Conservation (phyloP, 2,797 vertebrate species). For the Sibirionetta formosa region DNA sequence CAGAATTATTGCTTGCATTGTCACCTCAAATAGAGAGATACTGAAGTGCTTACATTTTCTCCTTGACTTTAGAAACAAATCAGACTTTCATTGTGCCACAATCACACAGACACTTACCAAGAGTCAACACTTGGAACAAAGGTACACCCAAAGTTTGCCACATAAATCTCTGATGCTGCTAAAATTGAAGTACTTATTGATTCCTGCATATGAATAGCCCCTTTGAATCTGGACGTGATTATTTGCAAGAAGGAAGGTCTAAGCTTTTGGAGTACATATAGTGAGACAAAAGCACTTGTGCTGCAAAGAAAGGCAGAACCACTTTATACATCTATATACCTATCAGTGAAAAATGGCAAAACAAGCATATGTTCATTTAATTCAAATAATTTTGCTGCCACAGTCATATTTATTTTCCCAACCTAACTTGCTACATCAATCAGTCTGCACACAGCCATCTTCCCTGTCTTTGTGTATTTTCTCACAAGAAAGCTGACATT, state of each 20-base stretch:
- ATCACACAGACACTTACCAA: neutral
- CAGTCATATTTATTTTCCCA: neutral
- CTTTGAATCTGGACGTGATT: neutral
- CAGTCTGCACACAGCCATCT: accelerated
- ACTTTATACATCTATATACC: neutral
- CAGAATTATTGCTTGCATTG: neutral
- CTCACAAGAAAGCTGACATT: neutral
- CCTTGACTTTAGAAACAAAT: neutral
- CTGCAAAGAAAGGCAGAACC: neutral
- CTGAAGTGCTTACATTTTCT: neutral
- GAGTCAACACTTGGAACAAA: neutral
- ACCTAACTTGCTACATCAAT: neutral
- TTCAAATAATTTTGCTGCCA: neutral
- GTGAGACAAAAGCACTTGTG: neutral
- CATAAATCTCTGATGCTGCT: neutral
- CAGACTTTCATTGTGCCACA: neutral
- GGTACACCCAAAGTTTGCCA: neutral
- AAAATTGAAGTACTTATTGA: neutral
- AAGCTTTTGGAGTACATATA: neutral
- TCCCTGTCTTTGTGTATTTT: neutral
- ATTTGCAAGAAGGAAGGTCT: neutral
- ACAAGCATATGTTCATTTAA: neutral
- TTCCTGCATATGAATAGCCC: neutral
- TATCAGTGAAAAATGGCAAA: neutral
- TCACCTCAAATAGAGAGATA: neutral